A percentile compares a stretch with the other conserved stretches of the same genome.
Evolutionary conservation across 2,113 vertebrate genomes (phyloP).

Genomic region (Syrrhaptes paradoxus): DNA sequence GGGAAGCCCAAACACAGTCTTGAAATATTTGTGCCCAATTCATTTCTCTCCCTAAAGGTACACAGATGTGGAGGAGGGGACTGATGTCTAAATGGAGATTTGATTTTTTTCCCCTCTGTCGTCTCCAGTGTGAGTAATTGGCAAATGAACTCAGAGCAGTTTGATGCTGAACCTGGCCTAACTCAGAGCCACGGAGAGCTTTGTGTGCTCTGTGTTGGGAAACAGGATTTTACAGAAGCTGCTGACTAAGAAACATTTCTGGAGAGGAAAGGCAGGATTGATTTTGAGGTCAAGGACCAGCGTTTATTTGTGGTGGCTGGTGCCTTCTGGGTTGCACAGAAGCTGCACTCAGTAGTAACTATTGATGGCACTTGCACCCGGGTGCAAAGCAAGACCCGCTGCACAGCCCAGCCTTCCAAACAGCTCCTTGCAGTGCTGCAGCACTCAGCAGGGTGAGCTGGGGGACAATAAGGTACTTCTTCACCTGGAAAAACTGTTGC

Average conservation of each 20-base stretch:
- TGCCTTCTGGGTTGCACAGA: not conserved
- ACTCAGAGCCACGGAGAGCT: not conserved
- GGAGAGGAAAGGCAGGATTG: not conserved
- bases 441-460: not conserved
- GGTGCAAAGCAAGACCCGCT: not conserved
- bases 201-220: not conserved
- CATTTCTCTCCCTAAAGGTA: not conserved
- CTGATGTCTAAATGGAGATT: not conserved
- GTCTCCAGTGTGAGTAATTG: not conserved
- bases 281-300: not conserved
- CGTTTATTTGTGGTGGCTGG: too few species aligned
- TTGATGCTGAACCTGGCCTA: not conserved
- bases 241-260: not conserved
- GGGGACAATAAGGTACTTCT: not conserved
- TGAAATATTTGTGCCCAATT: not conserved
- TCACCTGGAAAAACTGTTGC: not conserved
- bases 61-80: not conserved
- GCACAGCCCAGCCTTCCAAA: not conserved
- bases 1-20: not conserved
- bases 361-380: not conserved
- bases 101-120: not conserved
- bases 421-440: not conserved
- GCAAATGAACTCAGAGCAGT: not conserved
- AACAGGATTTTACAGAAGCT: not conserved
- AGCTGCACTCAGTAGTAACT: not conserved